phyloP scores from a whole-genome alignment of 2,113 vertebrate species.

The Ameiurus melas region DNA sequence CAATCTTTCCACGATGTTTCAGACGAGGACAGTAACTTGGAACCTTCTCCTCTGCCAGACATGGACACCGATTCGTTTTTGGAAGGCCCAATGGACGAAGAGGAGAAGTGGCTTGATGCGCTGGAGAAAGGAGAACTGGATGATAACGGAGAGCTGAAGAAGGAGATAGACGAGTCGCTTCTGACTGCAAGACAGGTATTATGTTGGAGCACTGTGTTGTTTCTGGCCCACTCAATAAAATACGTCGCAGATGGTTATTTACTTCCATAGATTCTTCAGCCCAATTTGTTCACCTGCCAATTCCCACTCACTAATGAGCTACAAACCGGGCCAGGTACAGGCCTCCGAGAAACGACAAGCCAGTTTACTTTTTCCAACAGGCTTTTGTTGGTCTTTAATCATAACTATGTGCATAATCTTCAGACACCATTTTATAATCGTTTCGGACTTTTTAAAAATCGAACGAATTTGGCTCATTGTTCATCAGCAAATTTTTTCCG shows the following conservation, averaged over 20 bases:
- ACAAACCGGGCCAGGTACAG: not conserved
- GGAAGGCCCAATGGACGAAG: constrained; percentile 82
- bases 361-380: not conserved
- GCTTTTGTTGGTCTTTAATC: not conserved
- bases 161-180: constrained; percentile 88
- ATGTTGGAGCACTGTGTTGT: not conserved
- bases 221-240: not conserved
- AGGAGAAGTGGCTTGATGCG: constrained; percentile 92
- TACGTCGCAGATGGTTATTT: not conserved
- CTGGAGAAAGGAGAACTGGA: constrained; percentile 93
- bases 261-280: not conserved
- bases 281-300: not conserved
- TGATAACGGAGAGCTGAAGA: constrained; percentile 94
- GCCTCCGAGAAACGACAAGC: not conserved
- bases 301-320: not conserved
- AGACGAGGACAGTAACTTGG: constrained; percentile 97
- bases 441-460: not conserved
- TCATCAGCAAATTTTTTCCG: not conserved
- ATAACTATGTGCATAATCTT: not conserved
- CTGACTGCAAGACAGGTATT: constrained; percentile 89
- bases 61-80: constrained; percentile 77
- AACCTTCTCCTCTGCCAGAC: constrained; percentile 81
- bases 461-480: not conserved
- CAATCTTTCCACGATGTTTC: not conserved
- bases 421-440: not conserved